Conservation (phyloP, 2,888 invertebrate genomes). For the Phasia obesa region DNA sequence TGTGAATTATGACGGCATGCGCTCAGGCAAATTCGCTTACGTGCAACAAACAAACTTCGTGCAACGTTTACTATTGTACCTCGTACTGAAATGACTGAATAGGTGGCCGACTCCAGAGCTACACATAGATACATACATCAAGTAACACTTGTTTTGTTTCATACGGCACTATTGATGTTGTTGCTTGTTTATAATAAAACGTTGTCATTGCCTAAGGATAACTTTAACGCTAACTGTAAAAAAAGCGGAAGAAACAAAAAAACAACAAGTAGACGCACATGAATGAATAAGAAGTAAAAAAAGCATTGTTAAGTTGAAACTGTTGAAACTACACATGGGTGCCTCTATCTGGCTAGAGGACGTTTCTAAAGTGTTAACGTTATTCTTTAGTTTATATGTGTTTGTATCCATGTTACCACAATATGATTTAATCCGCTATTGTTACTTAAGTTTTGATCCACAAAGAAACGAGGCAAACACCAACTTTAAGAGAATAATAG, state of each 20-base stretch:
- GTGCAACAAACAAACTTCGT: constrained; percentile 19
- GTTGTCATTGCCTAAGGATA: constrained; percentile 65
- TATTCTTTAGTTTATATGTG: constrained; percentile 22
- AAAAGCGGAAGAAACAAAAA: constrained; percentile 31
- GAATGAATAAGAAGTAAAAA: constrained; percentile 30
- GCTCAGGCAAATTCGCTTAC: constrained; percentile 25
- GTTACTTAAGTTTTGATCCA: constrained; percentile 26
- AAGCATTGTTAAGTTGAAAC: constrained; percentile 20
- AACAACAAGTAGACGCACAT: constrained; percentile 24
- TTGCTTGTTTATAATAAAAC: constrained; percentile 49
- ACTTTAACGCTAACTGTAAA: constrained; percentile 61
- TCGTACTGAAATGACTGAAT: constrained; percentile 6
- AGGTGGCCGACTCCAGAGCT: constrained; percentile 4
- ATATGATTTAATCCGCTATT: constrained; percentile 67
- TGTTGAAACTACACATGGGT: constrained; percentile 17
- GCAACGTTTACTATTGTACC: background rate
- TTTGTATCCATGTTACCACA: constrained; percentile 45
- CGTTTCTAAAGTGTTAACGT: constrained; percentile 34
- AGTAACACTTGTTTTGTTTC: constrained; percentile 39
- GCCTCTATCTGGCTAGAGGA: constrained; percentile 19
- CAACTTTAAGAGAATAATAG: constrained; percentile 29
- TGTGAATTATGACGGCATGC: constrained; percentile 48
- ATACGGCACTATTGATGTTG: constrained; percentile 28
- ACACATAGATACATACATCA: too few relatives aligned
- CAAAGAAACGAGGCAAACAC: constrained; percentile 17